Evolutionary conservation across 2,888 invertebrate species (phyloP).

Genomic region (Eurytoma adleriae): DNA sequence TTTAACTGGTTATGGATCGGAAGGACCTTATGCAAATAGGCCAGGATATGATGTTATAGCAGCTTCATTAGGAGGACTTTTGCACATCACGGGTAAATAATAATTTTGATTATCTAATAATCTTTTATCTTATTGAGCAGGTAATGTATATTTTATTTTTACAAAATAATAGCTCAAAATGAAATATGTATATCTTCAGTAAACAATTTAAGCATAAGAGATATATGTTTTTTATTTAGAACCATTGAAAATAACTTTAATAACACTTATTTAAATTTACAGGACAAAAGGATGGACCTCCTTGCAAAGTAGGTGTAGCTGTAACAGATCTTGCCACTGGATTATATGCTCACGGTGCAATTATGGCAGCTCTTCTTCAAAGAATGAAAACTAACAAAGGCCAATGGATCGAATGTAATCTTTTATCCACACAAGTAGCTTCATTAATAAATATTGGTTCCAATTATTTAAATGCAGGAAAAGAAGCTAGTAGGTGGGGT

Average conservation of each 20-base stretch:
- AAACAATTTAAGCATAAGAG: too few species aligned
- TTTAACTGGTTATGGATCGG: constrained; percentile 92
- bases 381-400: constrained; percentile 87
- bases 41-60: constrained; percentile 99
- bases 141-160: too few species aligned
- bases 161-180: too few species aligned
- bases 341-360: constrained; percentile 95
- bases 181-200: too few species aligned
- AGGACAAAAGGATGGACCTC: constrained; percentile 88
- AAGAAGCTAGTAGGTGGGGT: constrained; percentile 89
- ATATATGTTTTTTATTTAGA: too few species aligned
- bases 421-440: constrained; percentile 95
- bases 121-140: too few species aligned
- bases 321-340: constrained; percentile 96
- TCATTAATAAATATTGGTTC: constrained; percentile 92
- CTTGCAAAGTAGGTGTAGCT: constrained; percentile 94
- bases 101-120: too few species aligned
- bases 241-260: too few species aligned
- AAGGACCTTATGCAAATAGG: constrained; percentile 89
- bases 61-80: constrained; percentile 92
- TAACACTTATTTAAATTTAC: not conserved
- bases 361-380: constrained; percentile 91
- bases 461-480: constrained; percentile 91
- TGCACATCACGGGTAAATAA: constrained; percentile 84
- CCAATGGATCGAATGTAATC: constrained; percentile 94